Conservation (phyloP, 2,797 vertebrate genomes). For the Poliocrania exsul region DNA sequence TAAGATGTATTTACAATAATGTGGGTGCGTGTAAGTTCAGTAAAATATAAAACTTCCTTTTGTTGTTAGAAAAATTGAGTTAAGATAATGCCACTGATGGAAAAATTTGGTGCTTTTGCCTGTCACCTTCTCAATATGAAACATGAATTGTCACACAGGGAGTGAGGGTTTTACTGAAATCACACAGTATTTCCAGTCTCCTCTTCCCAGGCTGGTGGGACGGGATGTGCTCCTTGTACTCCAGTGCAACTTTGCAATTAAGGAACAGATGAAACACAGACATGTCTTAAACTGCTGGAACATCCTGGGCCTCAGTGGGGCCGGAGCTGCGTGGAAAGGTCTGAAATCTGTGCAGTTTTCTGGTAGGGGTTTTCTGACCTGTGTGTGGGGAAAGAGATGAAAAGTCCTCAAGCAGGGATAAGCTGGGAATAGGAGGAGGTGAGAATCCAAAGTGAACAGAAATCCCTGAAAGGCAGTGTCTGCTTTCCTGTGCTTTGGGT, state of each 20-base stretch:
- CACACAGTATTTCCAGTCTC: neutral
- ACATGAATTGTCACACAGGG: neutral
- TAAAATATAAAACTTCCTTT: neutral
- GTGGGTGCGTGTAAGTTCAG: neutral
- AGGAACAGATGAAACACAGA: slow-evolving; percentile 6
- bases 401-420: neutral
- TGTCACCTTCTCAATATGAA: neutral
- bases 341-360: neutral
- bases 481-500: neutral
- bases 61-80: neutral
- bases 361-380: neutral
- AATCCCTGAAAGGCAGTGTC: neutral
- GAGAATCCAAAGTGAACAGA: neutral
- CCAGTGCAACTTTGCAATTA: neutral
- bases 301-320: neutral
- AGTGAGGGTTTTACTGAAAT: neutral
- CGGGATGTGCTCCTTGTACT: neutral
- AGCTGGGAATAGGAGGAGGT: neutral
- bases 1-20: neutral
- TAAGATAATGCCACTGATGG: neutral
- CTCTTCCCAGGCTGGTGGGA: neutral
- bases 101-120: neutral
- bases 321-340: neutral
- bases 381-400: neutral
- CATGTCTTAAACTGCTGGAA: neutral